These are phyloP conservation scores for Tricholaema leucomelas DNA, from an alignment of 2,113 vertebrate species.

Conservation along the genomic window DNA sequence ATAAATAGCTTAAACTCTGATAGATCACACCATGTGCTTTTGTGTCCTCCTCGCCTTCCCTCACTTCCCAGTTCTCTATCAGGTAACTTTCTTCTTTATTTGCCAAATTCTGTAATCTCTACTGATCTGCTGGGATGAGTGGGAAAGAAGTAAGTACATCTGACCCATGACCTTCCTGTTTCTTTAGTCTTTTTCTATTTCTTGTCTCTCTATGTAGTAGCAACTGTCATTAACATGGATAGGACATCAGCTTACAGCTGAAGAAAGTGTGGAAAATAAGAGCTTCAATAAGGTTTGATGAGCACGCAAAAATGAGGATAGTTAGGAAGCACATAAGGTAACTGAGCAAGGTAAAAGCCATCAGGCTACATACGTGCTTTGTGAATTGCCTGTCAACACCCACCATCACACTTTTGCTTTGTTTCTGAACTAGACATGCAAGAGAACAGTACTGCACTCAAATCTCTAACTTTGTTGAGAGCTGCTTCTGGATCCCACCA, in stretches of 20 bases:
- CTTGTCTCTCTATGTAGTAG: neutral
- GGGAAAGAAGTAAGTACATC: neutral
- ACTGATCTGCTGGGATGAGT: neutral
- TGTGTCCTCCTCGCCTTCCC: conserved; percentile 74
- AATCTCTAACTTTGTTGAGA: neutral
- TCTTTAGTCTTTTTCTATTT: neutral
- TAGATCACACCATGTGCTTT: conserved; percentile 58
- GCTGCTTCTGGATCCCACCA: neutral
- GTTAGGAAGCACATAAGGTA: neutral
- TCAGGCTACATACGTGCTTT: neutral
- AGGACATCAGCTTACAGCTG: neutral
- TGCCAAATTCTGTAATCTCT: neutral
- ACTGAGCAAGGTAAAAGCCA: neutral
- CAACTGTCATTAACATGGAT: neutral
- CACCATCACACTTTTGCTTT: neutral
- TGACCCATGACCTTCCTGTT: neutral
- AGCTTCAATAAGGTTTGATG: neutral
- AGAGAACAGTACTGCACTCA: neutral
- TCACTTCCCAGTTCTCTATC: conserved; percentile 74
- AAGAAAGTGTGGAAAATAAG: neutral
- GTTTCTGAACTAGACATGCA: neutral
- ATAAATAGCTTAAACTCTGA: conserved; percentile 70
- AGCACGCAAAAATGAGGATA: neutral
- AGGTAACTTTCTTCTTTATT: conserved; percentile 72
- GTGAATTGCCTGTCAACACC: neutral